Evolutionary conservation across 2,113 vertebrate genomes (phyloP).

Genomic region (Alligator sinensis): DNA sequence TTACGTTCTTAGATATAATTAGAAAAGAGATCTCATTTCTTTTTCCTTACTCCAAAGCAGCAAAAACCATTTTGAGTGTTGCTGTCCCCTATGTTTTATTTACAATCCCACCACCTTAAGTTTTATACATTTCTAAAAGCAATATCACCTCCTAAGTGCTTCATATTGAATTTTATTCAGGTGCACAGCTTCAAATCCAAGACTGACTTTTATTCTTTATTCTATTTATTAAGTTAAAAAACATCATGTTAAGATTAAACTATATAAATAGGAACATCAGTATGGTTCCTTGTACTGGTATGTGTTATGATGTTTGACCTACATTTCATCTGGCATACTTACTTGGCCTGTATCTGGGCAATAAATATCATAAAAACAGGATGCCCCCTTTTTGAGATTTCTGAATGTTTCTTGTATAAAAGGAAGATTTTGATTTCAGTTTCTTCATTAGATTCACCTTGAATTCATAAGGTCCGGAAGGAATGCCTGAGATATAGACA

Average conservation of each 20-base stretch:
- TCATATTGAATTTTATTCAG: background rate
- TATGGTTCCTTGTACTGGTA: constrained; percentile 15
- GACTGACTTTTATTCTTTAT: background rate
- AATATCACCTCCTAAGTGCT: background rate
- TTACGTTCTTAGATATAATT: background rate
- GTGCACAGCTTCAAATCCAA: constrained; percentile 20
- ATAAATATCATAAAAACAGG: constrained; percentile 14
- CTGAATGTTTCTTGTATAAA: background rate
- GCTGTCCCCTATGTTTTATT: background rate
- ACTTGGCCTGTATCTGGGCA: constrained; percentile 33
- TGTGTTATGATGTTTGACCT: constrained; percentile 43
- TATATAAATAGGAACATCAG: background rate
- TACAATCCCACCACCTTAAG: background rate
- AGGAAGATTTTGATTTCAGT: background rate
- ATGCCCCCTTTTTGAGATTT: background rate
- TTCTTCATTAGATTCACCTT: background rate
- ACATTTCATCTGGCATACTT: background rate
- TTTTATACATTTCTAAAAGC: constrained; percentile 2
- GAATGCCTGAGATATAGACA: background rate
- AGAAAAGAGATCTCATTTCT: background rate
- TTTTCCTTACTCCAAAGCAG: background rate
- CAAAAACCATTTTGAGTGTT: background rate
- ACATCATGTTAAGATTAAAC: constrained; percentile 28
- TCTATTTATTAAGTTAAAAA: background rate
- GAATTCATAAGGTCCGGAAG: background rate